These are phyloP conservation scores for Babyrousa celebensis DNA, from an alignment of 2,797 vertebrate genomes.

Conservation along the genomic window DNA sequence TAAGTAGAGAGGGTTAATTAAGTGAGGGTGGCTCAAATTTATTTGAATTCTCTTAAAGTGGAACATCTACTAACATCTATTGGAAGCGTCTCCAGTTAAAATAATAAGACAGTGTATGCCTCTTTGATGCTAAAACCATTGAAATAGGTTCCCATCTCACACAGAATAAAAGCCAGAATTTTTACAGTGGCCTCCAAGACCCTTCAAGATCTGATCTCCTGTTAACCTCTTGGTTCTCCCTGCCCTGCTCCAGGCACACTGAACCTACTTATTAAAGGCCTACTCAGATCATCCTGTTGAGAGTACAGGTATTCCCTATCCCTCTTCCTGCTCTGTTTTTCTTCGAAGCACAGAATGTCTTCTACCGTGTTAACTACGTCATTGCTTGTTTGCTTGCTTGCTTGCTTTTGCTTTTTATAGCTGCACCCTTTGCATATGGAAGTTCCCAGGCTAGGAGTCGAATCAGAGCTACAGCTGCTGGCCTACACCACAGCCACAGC, in stretches of 20 bases:
- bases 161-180: conserved; percentile 34
- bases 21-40: conserved; percentile 6
- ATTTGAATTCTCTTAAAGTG: conserved; percentile 64
- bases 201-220: neutral
- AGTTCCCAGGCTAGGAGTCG: no score
- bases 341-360: neutral
- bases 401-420: no score
- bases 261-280: neutral
- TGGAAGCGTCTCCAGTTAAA: conserved; percentile 17
- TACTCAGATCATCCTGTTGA: neutral
- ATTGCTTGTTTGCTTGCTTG: neutral
- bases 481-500: no score
- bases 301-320: neutral
- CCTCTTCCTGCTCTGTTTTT: neutral
- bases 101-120: neutral
- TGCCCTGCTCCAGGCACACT: neutral
- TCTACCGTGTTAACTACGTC: neutral
- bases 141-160: neutral
- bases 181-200: neutral
- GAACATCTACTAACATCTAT: neutral
- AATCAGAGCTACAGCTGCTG: no score
- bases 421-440: no score
- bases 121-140: conserved; percentile 24
- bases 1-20: neutral
- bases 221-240: neutral